phyloP scores from a whole-genome alignment of 2,797 vertebrate species.

The Chrosomus eos region DNA sequence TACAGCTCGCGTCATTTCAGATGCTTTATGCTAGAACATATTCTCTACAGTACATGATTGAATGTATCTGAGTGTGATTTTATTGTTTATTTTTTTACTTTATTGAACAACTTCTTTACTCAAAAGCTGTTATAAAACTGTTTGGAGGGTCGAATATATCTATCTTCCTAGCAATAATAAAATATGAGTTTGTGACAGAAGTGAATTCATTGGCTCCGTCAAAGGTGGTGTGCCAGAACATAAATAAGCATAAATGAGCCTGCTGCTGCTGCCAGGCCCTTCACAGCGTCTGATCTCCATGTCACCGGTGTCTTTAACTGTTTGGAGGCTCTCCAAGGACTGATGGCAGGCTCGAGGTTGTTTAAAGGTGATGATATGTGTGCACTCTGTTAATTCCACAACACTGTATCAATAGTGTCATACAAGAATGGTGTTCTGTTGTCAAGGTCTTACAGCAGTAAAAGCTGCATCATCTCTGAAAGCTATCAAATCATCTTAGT shows the following conservation, averaged over 20 bases:
- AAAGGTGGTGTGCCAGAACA: not conserved
- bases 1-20: not conserved
- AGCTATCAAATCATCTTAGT: not conserved
- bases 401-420: not conserved
- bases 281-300: not conserved
- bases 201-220: not conserved
- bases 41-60: too few species aligned
- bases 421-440: not conserved
- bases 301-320: constrained; percentile 2
- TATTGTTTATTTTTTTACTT: not conserved
- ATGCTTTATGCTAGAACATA: not conserved
- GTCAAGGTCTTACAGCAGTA: not conserved
- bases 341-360: constrained; percentile 18
- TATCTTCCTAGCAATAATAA: not conserved
- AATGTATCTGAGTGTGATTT: not conserved
- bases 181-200: not conserved
- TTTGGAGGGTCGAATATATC: not conserved
- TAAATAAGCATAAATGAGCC: constrained; percentile 15
- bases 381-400: constrained; percentile 4
- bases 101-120: not conserved
- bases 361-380: constrained; percentile 30
- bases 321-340: constrained; percentile 28
- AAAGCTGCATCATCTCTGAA: not conserved
- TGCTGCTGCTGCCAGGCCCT: not conserved
- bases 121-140: not conserved